Percentiles rank a stretch among this genome's conserved stretches.
Conservation (phyloP, 2,888 invertebrate genomes). For the Lottia scabra region DNA sequence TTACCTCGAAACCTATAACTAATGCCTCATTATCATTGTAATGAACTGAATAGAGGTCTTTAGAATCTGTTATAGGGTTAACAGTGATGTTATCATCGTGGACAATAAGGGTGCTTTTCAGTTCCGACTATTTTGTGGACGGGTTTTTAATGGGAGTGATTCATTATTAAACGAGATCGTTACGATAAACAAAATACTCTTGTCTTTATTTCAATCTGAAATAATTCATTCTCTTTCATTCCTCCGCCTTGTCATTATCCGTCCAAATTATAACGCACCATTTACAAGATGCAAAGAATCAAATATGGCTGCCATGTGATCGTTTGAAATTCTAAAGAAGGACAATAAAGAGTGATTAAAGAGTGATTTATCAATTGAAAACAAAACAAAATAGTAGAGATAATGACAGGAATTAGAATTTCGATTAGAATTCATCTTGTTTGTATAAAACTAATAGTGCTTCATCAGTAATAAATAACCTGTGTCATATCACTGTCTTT, state of each 20-base stretch:
- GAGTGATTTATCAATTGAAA: conserved; percentile 1
- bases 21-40: too few species aligned
- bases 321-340: not conserved
- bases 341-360: not conserved
- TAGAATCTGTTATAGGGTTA: too few species aligned
- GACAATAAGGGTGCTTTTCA: too few species aligned
- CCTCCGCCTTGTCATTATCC: not conserved
- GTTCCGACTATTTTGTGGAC: too few species aligned
- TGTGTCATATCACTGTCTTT: not conserved
- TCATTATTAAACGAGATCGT: too few species aligned
- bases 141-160: too few species aligned
- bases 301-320: not conserved
- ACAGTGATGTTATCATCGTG: too few species aligned
- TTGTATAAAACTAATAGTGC: not conserved
- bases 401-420: not conserved
- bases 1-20: too few species aligned
- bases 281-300: not conserved
- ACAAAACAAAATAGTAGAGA: not conserved
- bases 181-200: too few species aligned
- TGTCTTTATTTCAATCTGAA: too few species aligned
- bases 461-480: not conserved
- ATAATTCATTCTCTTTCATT: not conserved
- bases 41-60: too few species aligned
- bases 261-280: not conserved
- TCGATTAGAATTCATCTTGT: conserved; percentile 4